Base-by-base conservation (phyloP, 2,888 invertebrate species). In the Rhyacophila evoluta region DNA sequence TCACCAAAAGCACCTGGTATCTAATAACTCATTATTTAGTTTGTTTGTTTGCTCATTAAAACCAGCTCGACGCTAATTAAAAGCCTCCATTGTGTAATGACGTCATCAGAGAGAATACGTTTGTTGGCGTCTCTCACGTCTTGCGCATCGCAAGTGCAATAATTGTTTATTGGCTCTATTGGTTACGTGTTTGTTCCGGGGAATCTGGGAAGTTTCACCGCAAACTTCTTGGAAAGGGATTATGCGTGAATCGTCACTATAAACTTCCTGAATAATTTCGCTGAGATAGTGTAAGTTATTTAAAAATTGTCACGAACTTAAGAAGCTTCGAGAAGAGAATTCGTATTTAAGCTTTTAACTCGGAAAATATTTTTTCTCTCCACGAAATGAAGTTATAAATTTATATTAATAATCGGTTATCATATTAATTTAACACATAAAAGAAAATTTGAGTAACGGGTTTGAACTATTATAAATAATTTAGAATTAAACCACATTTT, bases 21-120 rank as follows among this genome's bases (percentile, higher is more conserved):
- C 71, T 41, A 72, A 76, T 72, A 76, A 76, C 76, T 76, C 76
- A 72, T 76, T 72, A 76, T 76, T 71, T 29, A 76, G 76, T 76
- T 76, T 72, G 71, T 55, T 55, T 55, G 55, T 76, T 72, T 76
- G 15, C 71, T 72, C 71, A 72, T 70, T 75, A 69, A 15, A 69
- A 36, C 38, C 38, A 3, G 70, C 36, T 55, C 25, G 25, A 6
- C 27, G 76, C 76, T 72, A 72, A 76, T 72, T 72, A 76, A 72
- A 72, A 39, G 71, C 72, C 19, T 6, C 19, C 72, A 76, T 72
- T 76, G 55, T 76, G 41, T 29, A 76, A 76, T 41, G 25, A 27
- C 37, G 69, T 33, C 69, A 69, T 69, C 29, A 28, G 55, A 15
- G 25, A 19, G 55, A n/a, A n/a, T 1, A 19, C 1, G 10, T 12